Base-by-base conservation (phyloP, 1,140 invertebrate species). In the Pogonomyrmex barbatus region DNA sequence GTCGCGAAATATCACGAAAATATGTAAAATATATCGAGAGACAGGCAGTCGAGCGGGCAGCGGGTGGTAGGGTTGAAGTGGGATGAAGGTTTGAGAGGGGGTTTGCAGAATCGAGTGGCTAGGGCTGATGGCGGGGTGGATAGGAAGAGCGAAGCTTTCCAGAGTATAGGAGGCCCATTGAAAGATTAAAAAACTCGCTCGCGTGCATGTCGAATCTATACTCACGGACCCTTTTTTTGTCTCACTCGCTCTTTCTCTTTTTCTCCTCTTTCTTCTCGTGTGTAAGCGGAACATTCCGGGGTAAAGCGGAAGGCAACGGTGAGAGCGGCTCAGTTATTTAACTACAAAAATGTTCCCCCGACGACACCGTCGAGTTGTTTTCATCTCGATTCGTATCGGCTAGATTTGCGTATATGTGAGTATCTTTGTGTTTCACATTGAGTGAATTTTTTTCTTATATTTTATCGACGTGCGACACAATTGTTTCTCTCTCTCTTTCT, bases 21-120 rank as follows among this genome's bases (percentile, higher is more conserved):
- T 93, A 92, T 93, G 90, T 93, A 93, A 93, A 94, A 94, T 94
- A 92, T 91, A 90, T 93, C 91, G 91, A 90, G 88, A 92, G 91
- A 88, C 89, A 90, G 87, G 85, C 90, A 90, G 89, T 87, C 62
- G 90, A 75, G 82, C 89, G 87, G 89, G 71, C 89, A 82, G 52
- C 70, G 86, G 79, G 79, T 68, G 87, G 82, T 83, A 70, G 77
- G 85, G 81, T 82, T 87, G 75, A 90, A 91, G 90, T 87, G 90
- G 90, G 87, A 86, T 90, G 83, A 91, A 88, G 84, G 77, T 91
- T 91, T 87, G 89, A 90, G 89, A 88, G 89, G 86, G 86, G 86
- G 47, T 70, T 75, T 73, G 68, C 52, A 86, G 86, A 79, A 88
- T 86, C 77, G 88, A 75, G 62, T 81, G 85, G 77, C 75, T 67